phyloP scores from a whole-genome alignment of 2,113 vertebrate genomes.

The Geococcyx californianus region DNA sequence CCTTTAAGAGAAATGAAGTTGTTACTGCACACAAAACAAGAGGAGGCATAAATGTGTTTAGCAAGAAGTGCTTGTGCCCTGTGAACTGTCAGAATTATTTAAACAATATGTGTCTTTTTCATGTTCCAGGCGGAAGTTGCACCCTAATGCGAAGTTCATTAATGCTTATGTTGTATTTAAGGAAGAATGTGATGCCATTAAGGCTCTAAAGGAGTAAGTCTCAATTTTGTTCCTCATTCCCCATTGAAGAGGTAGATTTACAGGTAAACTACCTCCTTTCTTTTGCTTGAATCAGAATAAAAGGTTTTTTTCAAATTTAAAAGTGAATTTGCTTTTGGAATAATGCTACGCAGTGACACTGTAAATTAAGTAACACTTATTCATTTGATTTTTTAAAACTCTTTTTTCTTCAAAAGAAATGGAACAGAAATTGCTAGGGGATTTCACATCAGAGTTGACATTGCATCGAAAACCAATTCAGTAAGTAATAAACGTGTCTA shows the following conservation, averaged over 20 bases:
- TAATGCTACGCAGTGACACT: neutral
- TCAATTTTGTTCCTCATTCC: neutral
- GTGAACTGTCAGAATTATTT: neutral
- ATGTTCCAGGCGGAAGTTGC: constrained; percentile 80
- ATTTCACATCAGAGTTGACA: constrained; percentile 89
- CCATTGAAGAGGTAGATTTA: neutral
- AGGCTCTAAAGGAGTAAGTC: constrained; percentile 83
- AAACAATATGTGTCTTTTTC: neutral
- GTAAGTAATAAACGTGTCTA: constrained; percentile 68
- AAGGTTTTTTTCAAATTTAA: neutral
- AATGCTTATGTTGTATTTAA: constrained; percentile 96
- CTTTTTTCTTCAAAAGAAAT: constrained; percentile 78
- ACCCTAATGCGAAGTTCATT: constrained; percentile 85
- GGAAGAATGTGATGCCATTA: constrained; percentile 74
- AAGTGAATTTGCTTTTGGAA: neutral
- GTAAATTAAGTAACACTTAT: neutral
- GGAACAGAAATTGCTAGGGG: constrained; percentile 85
- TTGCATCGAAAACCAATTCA: constrained; percentile 66
- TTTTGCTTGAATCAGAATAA: neutral
- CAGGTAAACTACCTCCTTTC: neutral
- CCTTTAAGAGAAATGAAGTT: neutral
- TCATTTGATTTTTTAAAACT: neutral
- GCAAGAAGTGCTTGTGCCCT: neutral
- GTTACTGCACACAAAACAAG: neutral
- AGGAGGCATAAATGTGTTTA: neutral